Base-by-base conservation (phyloP, 2,797 vertebrate genomes). In the Coluber constrictor region DNA sequence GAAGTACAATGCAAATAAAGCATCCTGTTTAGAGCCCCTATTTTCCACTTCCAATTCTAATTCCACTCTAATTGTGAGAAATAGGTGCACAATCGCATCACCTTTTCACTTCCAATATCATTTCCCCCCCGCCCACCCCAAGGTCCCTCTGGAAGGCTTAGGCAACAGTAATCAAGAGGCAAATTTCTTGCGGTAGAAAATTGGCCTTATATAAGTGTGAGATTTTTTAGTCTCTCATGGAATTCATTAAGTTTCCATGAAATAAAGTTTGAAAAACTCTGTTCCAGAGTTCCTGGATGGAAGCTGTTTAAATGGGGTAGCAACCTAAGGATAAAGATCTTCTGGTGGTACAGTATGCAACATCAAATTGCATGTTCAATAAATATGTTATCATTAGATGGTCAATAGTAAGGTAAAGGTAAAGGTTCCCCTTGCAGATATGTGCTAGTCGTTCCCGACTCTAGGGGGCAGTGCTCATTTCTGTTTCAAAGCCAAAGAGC, bases 41-140 rank as follows among this genome's bases (percentile, higher is more conserved):
- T 79, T 89, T 15, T 51, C 27, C 27, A n/a, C 32, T 25, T 55
- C 43, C n/a, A n/a, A 47, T 16, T 61, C 37, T 37, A 37, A 37
- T 37, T 37, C 37, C 37, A 37, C 37, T 37, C 37, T 37, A 37
- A 74, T 55, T 32, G n/a, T 37, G 0, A 6, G 29, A 51, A 63
- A 54, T 79, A 25, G 8, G 29, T 60, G 37, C 37, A 27, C 47
- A 56, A 91, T 13, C 11, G 23, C 32, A 47, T 32, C 32, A 20
- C 37, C 9, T 83, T 79, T 27, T 90, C 32, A 57, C 57, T 83
- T 4, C 55, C 37, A 27, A 27, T 16, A 66, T 27, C 32, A 54
- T 57, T 79, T 3, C 47, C 1, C 27, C 0, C 0, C 13, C 5
- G 5, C 13, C 63, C 29, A n/a, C 29, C 0, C 3, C 13, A 66